Base-by-base conservation (phyloP, 2,888 invertebrate species). In the Nomada ferruginata region DNA sequence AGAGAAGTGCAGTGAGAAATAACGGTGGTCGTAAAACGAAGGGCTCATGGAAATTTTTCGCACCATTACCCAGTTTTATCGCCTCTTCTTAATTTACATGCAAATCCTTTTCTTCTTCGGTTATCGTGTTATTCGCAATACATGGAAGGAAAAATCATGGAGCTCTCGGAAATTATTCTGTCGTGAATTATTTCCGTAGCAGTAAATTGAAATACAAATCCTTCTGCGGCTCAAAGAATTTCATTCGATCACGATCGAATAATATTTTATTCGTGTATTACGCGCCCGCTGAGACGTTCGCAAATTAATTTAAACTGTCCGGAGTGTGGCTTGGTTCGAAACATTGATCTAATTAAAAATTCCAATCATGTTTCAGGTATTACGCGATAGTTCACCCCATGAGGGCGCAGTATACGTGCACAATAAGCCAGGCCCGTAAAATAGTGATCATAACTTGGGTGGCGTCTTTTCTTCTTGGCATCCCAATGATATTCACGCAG, bases 321-420 rank as follows among this genome's bases (percentile, higher is more conserved):
- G 36, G 36, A 0, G 36, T 5, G 7, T 1, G 36, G 36, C 36
- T 36, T 36, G 36, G 15, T 42, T 42, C 29, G 60, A 18, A 29
- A n/a, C 18, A 10, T 9, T 15, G 9, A 53, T 7, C 44, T 76
- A 76, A 77, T 69, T 20, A 26, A 26, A 57, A 77, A 69, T 66
- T 55, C 18, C 11, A 2, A n/a, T 64, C 29, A 2, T 83, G 76
- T 93, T 94, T 53, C 94, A 96, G 96, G 91, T 96, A 96, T 92
- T 96, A 96, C 89, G 96, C 96, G 66, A 96, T 96, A 79, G 95
- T 96, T 36, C 96, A 96, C 92, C 96, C 96, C 5, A 96, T 96
- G 95, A 95, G 94, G 91, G 96, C 96, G 50, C 95, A 96, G 89
- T 96, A 96, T 92, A 94, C 95, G 55, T 96, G 96, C 89, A 96